phyloP scores from a whole-genome alignment of 2,113 vertebrate genomes.

The Emydocephalus ijimae region DNA sequence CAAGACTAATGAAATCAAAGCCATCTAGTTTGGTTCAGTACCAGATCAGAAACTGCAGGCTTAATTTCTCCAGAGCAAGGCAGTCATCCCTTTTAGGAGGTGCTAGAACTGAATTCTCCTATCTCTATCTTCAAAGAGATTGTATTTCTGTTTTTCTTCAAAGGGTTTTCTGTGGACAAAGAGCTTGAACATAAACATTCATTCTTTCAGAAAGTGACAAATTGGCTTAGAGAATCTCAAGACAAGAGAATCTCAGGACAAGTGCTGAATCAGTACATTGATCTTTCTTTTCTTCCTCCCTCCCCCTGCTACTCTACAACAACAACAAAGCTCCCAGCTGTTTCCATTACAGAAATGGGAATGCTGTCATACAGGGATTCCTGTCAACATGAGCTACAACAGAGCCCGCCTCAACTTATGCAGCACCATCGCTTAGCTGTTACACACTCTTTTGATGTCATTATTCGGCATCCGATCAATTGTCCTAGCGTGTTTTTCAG shows the following conservation, averaged over 20 bases:
- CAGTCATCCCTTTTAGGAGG: not conserved
- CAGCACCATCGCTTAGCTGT: not conserved
- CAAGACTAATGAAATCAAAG: not conserved
- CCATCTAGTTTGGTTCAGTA: not conserved
- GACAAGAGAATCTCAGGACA: not conserved
- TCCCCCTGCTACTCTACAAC: not conserved
- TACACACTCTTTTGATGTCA: not conserved
- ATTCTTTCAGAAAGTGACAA: not conserved
- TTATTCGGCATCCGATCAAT: not conserved
- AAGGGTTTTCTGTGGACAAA: not conserved
- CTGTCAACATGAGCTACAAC: not conserved
- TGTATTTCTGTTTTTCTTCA: not conserved
- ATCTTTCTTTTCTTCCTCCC: not conserved
- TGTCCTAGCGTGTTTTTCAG: not conserved
- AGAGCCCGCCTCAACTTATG: not conserved
- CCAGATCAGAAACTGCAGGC: not conserved
- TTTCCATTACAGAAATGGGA: not conserved
- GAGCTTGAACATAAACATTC: not conserved
- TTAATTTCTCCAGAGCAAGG: not conserved
- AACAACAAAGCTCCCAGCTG: not conserved
- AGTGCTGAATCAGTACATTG: not conserved
- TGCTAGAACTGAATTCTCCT: not conserved
- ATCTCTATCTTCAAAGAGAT: not conserved
- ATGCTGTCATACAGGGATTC: not conserved
- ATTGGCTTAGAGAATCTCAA: not conserved